phyloP scores from a whole-genome alignment of 2,797 vertebrate species.

The Limnodromus scolopaceus region DNA sequence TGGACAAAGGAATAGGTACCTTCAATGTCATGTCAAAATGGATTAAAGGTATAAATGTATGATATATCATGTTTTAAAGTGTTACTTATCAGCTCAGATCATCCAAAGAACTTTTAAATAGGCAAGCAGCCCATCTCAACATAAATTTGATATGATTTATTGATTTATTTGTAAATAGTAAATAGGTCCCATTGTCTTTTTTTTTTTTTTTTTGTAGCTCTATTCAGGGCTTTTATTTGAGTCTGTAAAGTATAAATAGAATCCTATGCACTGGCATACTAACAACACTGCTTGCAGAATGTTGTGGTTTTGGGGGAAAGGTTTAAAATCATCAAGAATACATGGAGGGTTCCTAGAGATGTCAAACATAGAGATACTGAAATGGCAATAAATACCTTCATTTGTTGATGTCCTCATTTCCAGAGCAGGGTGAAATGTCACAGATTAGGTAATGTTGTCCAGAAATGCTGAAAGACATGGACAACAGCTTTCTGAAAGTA shows the following conservation, averaged over 20 bases:
- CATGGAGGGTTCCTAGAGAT: not conserved
- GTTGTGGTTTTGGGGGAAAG: fast-evolving
- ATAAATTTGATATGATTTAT: not conserved
- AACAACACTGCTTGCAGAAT: not conserved
- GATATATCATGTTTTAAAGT: not conserved
- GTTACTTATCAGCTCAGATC: not conserved
- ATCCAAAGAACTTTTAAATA: not conserved
- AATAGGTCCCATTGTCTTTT: not conserved
- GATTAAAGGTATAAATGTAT: not conserved
- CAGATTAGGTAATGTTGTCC: not conserved
- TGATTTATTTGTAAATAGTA: not conserved
- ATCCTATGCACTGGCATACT: not conserved
- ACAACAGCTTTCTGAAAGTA: not conserved
- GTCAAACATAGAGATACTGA: not conserved
- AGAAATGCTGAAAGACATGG: not conserved
- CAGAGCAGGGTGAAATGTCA: not conserved
- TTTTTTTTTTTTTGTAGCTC: not conserved
- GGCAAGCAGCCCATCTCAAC: not conserved
- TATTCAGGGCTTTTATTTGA: not conserved
- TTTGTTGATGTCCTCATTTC: not conserved
- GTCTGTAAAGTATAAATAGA: not conserved
- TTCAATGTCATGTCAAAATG: not conserved
- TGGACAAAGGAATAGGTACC: not conserved
- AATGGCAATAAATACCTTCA: not conserved
- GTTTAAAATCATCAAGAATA: not conserved